Conservation (phyloP, 2,113 vertebrate species). For the Paralichthys olivaceus region DNA sequence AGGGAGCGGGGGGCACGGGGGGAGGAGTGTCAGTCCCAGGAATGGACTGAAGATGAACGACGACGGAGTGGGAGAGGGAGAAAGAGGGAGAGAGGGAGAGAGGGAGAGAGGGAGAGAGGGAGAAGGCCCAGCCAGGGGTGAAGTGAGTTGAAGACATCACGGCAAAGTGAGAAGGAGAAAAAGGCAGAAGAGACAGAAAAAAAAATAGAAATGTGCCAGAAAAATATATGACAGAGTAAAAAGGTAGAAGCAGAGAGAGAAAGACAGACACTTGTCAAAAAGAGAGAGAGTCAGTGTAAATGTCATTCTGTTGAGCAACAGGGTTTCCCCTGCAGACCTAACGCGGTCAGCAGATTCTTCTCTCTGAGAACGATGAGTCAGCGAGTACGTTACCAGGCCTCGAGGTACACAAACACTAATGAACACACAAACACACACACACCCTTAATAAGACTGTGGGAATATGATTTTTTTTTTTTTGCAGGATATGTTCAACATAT, state of each 20-base stretch:
- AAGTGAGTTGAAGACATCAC: conserved; percentile 31
- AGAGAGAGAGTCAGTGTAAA: conserved; percentile 20
- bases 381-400: conserved; percentile 20
- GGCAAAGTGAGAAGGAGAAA: conserved; percentile 20
- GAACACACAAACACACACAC: conserved; percentile 8
- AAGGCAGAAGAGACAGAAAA: background rate
- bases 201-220: background rate
- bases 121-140: conserved; percentile 25
- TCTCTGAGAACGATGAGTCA: conserved; percentile 49
- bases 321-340: conserved; percentile 53
- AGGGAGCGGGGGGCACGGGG: conserved; percentile 13
- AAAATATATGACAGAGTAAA: background rate
- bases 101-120: background rate
- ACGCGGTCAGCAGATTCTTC: conserved; percentile 56
- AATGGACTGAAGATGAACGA: conserved; percentile 63
- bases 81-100: conserved; percentile 15
- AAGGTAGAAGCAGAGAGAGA: background rate
- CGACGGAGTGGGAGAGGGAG: conserved; percentile 22
- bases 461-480: too few relatives aligned
- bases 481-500: too few relatives aligned
- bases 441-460: background rate
- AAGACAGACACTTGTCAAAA: background rate
- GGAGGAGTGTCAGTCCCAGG: conserved; percentile 50
- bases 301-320: conserved; percentile 26
- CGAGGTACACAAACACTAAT: conserved; percentile 17